Conservation (phyloP, 2,797 vertebrate species). For the Yasuhikotakia modesta region DNA sequence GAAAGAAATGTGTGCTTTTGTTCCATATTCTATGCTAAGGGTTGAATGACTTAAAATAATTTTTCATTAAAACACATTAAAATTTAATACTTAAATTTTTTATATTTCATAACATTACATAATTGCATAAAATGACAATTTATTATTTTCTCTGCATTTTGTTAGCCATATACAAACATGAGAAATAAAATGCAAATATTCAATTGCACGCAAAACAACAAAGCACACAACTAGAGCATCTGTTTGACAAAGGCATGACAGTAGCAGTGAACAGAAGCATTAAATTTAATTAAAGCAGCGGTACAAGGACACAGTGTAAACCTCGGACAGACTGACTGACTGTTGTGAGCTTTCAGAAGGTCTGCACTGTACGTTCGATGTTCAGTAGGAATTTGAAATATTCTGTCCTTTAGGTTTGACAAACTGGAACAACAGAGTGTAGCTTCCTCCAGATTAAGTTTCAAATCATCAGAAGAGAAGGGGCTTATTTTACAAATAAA, state of each 20-base stretch:
- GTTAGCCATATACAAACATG: no score
- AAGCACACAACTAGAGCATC: slow-evolving; percentile 3
- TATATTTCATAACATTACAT: background rate
- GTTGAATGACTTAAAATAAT: no score
- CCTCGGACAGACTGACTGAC: slow-evolving; percentile 51
- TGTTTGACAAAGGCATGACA: slow-evolving; percentile 41
- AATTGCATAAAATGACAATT: no score
- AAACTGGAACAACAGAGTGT: background rate
- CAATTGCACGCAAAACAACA: background rate
- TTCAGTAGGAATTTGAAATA: background rate
- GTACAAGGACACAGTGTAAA: slow-evolving; percentile 7
- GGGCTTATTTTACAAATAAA: background rate
- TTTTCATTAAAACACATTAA: no score
- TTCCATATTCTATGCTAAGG: no score
- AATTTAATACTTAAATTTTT: background rate
- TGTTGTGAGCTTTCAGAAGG: slow-evolving; percentile 27
- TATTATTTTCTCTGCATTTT: no score
- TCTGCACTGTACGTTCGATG: slow-evolving; percentile 1
- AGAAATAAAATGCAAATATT: no score
- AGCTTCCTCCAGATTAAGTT: no score
- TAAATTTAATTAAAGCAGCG: background rate
- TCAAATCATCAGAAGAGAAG: no score
- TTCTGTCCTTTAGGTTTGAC: background rate
- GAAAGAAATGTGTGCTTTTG: background rate
- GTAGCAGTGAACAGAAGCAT: background rate